phyloP scores from a whole-genome alignment of 2,888 invertebrate species.

The Erebia ligea region DNA sequence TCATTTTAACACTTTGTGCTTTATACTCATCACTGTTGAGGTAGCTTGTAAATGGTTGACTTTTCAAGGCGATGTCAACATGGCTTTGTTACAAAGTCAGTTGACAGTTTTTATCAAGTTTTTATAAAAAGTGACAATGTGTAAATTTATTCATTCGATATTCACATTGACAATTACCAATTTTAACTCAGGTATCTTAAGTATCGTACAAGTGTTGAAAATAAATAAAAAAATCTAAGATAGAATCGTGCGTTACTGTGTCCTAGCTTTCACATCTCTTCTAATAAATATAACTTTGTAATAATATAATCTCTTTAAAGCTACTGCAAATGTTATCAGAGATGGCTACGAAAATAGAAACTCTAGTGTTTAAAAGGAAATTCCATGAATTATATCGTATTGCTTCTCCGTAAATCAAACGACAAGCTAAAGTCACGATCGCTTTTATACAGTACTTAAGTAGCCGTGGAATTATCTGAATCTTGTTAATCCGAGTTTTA shows the following conservation, averaged over 20 bases:
- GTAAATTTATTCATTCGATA: no score
- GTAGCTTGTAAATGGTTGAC: neutral
- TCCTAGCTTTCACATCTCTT: no score
- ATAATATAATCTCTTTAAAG: neutral
- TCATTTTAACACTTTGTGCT: constrained; percentile 17
- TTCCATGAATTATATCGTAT: neutral
- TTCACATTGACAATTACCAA: no score
- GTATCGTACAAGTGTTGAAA: no score
- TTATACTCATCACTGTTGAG: neutral
- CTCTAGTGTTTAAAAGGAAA: neutral
- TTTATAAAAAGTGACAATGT: neutral
- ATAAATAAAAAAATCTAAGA: no score
- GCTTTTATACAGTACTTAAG: neutral
- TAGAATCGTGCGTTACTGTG: no score
- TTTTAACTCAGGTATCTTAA: no score
- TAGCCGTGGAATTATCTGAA: neutral
- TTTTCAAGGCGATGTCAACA: constrained; percentile 8
- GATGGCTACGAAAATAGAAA: neutral
- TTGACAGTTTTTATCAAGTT: neutral
- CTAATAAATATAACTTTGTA: neutral
- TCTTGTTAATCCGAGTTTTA: neutral
- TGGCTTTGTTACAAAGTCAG: neutral
- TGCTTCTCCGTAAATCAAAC: neutral
- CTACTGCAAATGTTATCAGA: neutral
- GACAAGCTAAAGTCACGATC: neutral